Conservation (phyloP, 2,797 vertebrate species). For the Sardinella longiceps region DNA sequence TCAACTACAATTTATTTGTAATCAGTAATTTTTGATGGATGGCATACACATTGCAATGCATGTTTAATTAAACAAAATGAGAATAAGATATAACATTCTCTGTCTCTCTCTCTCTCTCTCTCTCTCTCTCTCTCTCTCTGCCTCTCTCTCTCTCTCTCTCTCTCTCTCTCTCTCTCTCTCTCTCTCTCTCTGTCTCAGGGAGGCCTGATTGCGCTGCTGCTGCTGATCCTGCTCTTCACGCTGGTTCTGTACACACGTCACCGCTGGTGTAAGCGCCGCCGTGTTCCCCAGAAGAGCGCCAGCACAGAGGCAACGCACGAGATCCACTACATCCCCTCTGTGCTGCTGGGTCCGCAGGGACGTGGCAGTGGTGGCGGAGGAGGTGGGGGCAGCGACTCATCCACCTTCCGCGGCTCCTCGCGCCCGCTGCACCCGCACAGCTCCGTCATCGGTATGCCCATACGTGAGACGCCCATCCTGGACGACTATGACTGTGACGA, state of each 20-base stretch:
- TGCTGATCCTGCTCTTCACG: slow-evolving; percentile 94
- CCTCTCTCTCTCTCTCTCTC: slow-evolving; percentile 6
- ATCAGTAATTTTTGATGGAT: background rate
- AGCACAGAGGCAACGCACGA: slow-evolving; percentile 98
- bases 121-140: background rate
- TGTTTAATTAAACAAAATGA: too few species aligned
- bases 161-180: background rate
- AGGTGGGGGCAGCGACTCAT: slow-evolving; percentile 78
- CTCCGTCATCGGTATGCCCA: slow-evolving; percentile 94
- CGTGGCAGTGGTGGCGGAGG: slow-evolving; percentile 66
- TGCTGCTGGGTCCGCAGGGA: slow-evolving; percentile 91
- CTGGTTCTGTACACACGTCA: slow-evolving; percentile 92
- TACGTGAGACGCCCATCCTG: slow-evolving; percentile 95
- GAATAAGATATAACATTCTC: background rate
- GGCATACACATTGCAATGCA: too few species aligned
- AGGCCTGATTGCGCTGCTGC: slow-evolving; percentile 91
- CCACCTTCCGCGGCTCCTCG: slow-evolving; percentile 79
- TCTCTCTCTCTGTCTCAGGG: slow-evolving; percentile 74
- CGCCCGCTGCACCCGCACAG: slow-evolving; percentile 84
- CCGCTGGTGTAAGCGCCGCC: slow-evolving; percentile 91
- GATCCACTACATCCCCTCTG: slow-evolving; percentile 98
- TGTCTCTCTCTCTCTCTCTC: slow-evolving; percentile 13
- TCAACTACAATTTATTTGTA: too few species aligned
- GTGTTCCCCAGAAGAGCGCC: slow-evolving; percentile 94
- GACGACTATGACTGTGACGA: slow-evolving; percentile 94